These are phyloP conservation scores for Crocidura indochinensis DNA, from an alignment of 2,797 vertebrate genomes.

Conservation along the genomic window DNA sequence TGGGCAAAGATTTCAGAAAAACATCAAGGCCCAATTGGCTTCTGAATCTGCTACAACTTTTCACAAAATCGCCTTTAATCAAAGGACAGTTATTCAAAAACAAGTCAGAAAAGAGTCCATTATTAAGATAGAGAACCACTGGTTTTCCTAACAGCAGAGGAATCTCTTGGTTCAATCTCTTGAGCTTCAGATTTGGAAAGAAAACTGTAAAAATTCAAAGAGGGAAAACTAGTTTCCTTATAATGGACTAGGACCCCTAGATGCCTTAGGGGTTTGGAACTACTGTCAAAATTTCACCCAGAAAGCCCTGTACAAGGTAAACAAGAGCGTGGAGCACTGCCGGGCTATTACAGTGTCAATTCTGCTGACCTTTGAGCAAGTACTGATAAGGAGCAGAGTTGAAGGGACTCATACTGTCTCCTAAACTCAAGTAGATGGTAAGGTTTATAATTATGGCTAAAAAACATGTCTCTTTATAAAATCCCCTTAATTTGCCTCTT, in stretches of 20 bases:
- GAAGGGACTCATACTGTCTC: conserved; percentile 9
- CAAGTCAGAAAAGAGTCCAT: background rate
- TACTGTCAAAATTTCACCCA: background rate
- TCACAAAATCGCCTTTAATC: background rate
- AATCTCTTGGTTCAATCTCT: conserved; percentile 11
- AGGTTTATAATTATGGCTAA: conserved; percentile 36
- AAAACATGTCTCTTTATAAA: background rate
- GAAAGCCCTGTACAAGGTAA: background rate
- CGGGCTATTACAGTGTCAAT: background rate
- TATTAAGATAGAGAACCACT: background rate
- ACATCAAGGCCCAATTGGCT: background rate
- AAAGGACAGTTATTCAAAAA: background rate
- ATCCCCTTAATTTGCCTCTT: conserved; percentile 29
- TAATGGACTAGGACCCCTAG: background rate
- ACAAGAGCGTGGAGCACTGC: background rate
- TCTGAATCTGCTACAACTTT: background rate
- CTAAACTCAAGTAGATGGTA: background rate
- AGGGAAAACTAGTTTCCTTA: background rate
- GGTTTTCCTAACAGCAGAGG: background rate
- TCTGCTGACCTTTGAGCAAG: conserved; percentile 10
- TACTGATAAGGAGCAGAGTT: conserved; percentile 20
- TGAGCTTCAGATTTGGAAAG: conserved; percentile 44
- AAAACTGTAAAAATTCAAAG: conserved; percentile 28
- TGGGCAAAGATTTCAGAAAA: background rate
- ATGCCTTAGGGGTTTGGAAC: background rate